A percentile compares a stretch with the other conserved stretches of the same genome.
These are phyloP conservation scores for Eumaeus atala DNA, from an alignment of 1,140 invertebrate species.

Conservation along the genomic window DNA sequence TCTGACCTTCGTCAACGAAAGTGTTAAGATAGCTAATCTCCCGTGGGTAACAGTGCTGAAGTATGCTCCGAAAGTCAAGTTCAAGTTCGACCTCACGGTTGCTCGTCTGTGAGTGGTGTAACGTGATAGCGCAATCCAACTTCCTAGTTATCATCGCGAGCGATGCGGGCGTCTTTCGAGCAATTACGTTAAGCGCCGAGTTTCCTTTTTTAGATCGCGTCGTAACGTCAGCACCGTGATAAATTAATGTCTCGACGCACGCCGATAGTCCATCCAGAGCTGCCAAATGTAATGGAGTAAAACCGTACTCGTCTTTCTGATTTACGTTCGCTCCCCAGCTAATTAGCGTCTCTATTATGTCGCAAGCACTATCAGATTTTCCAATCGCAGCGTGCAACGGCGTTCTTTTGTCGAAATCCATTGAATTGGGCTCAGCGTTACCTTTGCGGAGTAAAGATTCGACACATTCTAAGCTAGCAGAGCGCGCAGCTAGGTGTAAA, in stretches of 20 bases:
- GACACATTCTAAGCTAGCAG: slow-evolving; percentile 85
- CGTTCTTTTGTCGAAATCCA: slow-evolving; percentile 85
- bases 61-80: slow-evolving; percentile 84
- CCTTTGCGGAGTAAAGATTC: slow-evolving; percentile 82
- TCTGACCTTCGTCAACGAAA: slow-evolving; percentile 88
- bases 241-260: slow-evolving; percentile 87
- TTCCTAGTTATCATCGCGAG: slow-evolving; percentile 84
- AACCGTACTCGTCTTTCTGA: slow-evolving; percentile 89
- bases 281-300: slow-evolving; percentile 90
- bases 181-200: slow-evolving; percentile 86
- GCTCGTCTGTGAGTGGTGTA: slow-evolving; percentile 84
- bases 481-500: slow-evolving; percentile 83
- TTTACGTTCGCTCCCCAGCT: slow-evolving; percentile 88
- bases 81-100: slow-evolving; percentile 87
- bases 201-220: slow-evolving; percentile 88
- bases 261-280: slow-evolving; percentile 88
- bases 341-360: slow-evolving; percentile 83
- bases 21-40: slow-evolving; percentile 88
- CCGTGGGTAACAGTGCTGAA: slow-evolving; percentile 85
- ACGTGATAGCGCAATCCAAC: slow-evolving; percentile 83
- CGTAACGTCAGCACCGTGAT: slow-evolving; percentile 88
- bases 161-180: slow-evolving; percentile 87
- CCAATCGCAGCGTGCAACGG: slow-evolving; percentile 86
- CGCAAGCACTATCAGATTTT: slow-evolving; percentile 82
- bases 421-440: slow-evolving; percentile 82